phyloP scores from a whole-genome alignment of 2,888 invertebrate genomes.

The Drosophila suboccidentalis region DNA sequence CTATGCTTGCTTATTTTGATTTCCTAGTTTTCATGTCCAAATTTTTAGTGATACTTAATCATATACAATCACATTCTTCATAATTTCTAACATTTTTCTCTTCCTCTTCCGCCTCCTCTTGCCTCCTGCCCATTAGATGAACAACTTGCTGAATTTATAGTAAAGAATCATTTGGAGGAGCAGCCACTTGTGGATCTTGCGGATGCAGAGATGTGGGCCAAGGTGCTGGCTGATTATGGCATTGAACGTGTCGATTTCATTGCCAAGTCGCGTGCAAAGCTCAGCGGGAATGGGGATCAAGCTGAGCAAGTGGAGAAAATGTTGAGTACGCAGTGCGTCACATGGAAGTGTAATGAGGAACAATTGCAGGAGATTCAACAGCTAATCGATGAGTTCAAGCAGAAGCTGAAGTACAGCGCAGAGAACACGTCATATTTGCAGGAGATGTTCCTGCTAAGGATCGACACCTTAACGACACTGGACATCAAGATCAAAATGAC shows the following conservation, averaged over 20 bases:
- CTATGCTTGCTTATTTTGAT: too few relatives aligned
- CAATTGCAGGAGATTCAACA: conserved; percentile 10
- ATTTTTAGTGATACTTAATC: too few relatives aligned
- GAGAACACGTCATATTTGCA: conserved; percentile 28
- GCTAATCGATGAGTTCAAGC: conserved; percentile 33
- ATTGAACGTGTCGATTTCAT: conserved; percentile 50
- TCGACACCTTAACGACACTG: conserved; percentile 6
- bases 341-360: conserved; percentile 30
- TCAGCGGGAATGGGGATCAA: background rate
- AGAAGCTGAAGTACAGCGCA: conserved; percentile 8
- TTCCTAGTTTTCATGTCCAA: too few relatives aligned
- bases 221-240: conserved; percentile 55
- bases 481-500: conserved; percentile 16
- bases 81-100: background rate
- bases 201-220: conserved; percentile 40
- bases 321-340: conserved; percentile 29
- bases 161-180: conserved; percentile 21
- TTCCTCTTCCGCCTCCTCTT: too few relatives aligned
- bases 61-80: too few relatives aligned
- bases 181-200: conserved; percentile 9
- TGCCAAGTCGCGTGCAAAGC: background rate
- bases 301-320: conserved; percentile 14
- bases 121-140: conserved; percentile 31
- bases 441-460: conserved; percentile 17
- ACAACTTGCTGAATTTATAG: conserved; percentile 48